Base-by-base conservation (phyloP, 2,797 vertebrate genomes). In the Syngnathus rostellatus region DNA sequence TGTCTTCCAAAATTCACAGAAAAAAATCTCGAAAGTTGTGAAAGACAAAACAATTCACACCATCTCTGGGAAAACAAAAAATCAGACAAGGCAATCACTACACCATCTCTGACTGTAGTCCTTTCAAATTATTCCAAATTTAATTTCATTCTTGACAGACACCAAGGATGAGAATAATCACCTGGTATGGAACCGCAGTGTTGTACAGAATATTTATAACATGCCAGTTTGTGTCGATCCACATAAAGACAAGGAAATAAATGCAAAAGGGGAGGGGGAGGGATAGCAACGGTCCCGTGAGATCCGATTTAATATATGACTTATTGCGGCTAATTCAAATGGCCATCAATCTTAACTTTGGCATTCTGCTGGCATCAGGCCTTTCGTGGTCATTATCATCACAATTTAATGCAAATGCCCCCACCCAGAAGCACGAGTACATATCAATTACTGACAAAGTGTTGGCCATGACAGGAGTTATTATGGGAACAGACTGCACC, bases 391-490 rank as follows among this genome's bases (percentile, higher is more conserved):
- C 85, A 90, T 91, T 90, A 91, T 89, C 85, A 86, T 87, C 87
- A 79, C 82, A 73, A 91, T 91, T 90, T 89, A 89, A 92, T 91
- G 90, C 87, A 92, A 91, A 92, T 90, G 81, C 78, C 84, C 88
- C 83, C 83, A 80, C 84, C 87, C 77, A 87, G 86, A 81, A 86
- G 82, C 84, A 51, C 64, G 8, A 74, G 80, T n/a, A 46, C 64
- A 55, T 65, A 41, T 64, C 37, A 51, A 64, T 64, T 64, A 64
- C 63, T 55, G 64, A 40, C 48, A 53, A 38, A 31, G 69, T 82
- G 85, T 83, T 76, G 80, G 78, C 75, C 71, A 69, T 45, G 66
- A 87, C 85, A 81, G 71, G 76, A 84, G 73, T 82, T 87, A 87
- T 89, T 86, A 89, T 79, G 74, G 72, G 76, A 87, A 86, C 82